These are phyloP conservation scores for Alectura lathami DNA, from an alignment of 2,113 vertebrate species.

Conservation along the genomic window DNA sequence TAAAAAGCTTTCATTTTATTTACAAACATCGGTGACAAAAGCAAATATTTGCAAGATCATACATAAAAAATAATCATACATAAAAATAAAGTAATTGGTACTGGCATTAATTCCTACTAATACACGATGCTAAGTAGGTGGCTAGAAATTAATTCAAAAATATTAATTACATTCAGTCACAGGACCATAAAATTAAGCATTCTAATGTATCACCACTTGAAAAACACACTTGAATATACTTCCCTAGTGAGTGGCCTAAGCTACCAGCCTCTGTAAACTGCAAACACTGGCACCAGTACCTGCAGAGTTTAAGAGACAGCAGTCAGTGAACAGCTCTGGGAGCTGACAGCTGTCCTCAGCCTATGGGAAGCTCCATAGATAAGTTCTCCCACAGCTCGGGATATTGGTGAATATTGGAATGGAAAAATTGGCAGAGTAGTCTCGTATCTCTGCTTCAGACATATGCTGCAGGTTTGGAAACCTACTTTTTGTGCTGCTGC, in stretches of 20 bases:
- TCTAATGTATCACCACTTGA: constrained; percentile 39
- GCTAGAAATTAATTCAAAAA: constrained; percentile 35
- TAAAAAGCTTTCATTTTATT: constrained; percentile 1
- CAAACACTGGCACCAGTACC: neutral
- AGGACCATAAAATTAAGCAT: constrained; percentile 47
- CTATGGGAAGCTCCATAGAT: neutral
- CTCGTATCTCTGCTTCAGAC: neutral
- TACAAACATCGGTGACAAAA: neutral
- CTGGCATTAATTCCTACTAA: neutral
- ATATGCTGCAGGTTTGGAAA: neutral
- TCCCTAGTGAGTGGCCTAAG: constrained; percentile 3
- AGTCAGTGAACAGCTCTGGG: neutral
- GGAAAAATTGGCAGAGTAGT: neutral
- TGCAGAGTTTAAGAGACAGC: neutral
- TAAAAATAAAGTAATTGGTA: neutral
- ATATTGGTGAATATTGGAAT: neutral
- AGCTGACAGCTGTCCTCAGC: neutral
- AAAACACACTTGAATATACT: constrained; percentile 49
- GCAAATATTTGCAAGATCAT: neutral
- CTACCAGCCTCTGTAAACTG: neutral
- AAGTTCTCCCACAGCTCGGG: neutral
- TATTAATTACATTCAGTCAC: constrained; percentile 51
- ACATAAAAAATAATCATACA: neutral
- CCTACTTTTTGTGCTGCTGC: constrained; percentile 18
- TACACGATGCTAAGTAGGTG: constrained; percentile 6